These are phyloP conservation scores for Ploceus nigricollis DNA, from an alignment of 2,113 vertebrate species.

Conservation along the genomic window DNA sequence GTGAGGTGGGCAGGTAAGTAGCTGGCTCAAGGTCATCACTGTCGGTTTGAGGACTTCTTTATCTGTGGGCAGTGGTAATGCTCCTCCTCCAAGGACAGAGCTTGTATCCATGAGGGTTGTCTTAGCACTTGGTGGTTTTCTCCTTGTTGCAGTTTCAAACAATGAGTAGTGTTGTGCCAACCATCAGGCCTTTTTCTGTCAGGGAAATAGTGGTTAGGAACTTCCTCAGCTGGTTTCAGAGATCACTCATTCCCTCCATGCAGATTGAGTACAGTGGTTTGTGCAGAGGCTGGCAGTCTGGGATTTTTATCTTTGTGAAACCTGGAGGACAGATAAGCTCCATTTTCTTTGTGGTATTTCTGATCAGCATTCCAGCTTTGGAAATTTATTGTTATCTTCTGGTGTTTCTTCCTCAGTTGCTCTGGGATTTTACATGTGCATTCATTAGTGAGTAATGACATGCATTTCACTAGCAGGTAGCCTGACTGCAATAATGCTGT, in stretches of 20 bases:
- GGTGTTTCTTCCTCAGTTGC: background rate
- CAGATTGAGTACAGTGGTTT: background rate
- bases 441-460: background rate
- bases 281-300: background rate
- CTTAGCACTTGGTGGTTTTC: background rate
- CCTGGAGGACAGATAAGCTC: background rate
- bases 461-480: background rate
- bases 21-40: background rate
- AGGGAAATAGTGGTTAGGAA: background rate
- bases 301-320: background rate
- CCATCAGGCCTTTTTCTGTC: background rate
- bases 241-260: background rate
- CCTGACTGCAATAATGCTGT: background rate
- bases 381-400: background rate
- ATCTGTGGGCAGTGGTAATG: background rate
- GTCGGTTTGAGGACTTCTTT: background rate
- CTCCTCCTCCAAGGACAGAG: background rate
- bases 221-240: background rate
- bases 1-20: background rate
- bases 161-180: background rate
- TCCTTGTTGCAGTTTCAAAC: background rate
- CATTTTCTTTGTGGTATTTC: background rate
- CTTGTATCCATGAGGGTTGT: background rate
- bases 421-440: background rate
- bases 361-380: background rate